phyloP scores from a whole-genome alignment of 2,797 vertebrate genomes.

The Hipposideros larvatus region DNA sequence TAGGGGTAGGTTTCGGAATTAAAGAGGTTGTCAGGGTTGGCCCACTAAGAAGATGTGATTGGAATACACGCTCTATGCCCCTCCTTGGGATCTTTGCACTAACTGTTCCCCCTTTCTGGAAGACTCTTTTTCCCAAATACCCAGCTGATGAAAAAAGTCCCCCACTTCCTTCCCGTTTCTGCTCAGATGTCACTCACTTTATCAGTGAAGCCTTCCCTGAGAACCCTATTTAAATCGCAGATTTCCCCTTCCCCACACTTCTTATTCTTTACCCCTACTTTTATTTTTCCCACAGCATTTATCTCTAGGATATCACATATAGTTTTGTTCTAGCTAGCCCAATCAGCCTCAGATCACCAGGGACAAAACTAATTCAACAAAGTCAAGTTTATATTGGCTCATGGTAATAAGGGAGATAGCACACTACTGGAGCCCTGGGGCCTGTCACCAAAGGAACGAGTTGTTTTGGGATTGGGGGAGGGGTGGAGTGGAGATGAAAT shows the following conservation, averaged over 20 bases:
- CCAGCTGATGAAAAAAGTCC: neutral
- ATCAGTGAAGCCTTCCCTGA: neutral
- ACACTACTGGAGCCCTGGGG: neutral
- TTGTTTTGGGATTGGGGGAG: neutral
- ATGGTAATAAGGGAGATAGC: neutral
- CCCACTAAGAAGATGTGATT: neutral
- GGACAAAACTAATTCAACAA: neutral
- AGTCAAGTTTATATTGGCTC: neutral
- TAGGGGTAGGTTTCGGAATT: neutral
- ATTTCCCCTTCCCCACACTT: neutral
- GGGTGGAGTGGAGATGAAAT: neutral
- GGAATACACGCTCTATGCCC: neutral
- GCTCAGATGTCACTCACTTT: neutral
- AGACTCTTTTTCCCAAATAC: neutral
- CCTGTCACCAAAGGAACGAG: neutral
- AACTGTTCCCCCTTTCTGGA: neutral
- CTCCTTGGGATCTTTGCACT: neutral
- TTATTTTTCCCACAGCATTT: neutral
- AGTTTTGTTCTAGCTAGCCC: neutral
- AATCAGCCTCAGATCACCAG: neutral
- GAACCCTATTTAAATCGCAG: neutral
- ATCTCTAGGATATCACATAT: neutral
- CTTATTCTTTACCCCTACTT: neutral
- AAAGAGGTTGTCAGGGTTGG: neutral
- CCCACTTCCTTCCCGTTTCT: neutral